Evolutionary conservation across 2,888 invertebrate species (phyloP).

Genomic region (Electrophaes corylata): DNA sequence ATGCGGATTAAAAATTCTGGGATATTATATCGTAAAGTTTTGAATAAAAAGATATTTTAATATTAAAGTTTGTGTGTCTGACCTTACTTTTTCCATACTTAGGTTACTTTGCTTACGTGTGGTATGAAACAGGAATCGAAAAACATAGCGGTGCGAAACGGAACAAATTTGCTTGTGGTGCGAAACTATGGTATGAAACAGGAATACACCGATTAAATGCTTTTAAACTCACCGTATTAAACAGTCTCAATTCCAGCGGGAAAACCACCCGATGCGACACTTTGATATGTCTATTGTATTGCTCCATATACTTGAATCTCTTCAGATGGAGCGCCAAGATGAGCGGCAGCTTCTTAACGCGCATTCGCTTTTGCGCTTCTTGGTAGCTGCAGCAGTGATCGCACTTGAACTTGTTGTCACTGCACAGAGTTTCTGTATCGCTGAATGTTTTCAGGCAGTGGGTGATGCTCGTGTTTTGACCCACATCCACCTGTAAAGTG

Average conservation of each 20-base stretch:
- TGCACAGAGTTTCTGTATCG: slow-evolving; percentile 98
- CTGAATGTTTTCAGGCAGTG: slow-evolving; percentile 99
- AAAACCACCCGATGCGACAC: slow-evolving; percentile 99
- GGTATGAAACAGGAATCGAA: too few species aligned
- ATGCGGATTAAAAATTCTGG: too few species aligned
- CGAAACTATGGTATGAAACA: too few species aligned
- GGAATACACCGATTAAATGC: too few species aligned
- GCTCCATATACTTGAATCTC: slow-evolving; percentile 98
- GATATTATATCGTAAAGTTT: too few species aligned
- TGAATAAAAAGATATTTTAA: too few species aligned
- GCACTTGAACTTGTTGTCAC: slow-evolving; percentile 99
- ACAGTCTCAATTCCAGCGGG: slow-evolving; percentile 97
- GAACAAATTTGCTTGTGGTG: too few species aligned
- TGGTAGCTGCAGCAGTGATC: slow-evolving; percentile 99
- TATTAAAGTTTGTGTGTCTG: too few species aligned
- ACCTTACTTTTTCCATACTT: too few species aligned
- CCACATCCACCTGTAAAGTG: slow-evolving; percentile 95
- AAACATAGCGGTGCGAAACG: too few species aligned
- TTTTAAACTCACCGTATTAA: slow-evolving; percentile 96
- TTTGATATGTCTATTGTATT: slow-evolving; percentile 99
- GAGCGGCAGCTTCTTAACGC: slow-evolving; percentile 98
- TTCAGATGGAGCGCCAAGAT: slow-evolving; percentile 99
- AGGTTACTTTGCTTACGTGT: too few species aligned
- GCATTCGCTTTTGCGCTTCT: slow-evolving; percentile 99
- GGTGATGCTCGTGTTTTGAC: slow-evolving; percentile 99